Base-by-base conservation (phyloP, 1,140 invertebrate genomes). In the Alviniconcha marisindica region DNA sequence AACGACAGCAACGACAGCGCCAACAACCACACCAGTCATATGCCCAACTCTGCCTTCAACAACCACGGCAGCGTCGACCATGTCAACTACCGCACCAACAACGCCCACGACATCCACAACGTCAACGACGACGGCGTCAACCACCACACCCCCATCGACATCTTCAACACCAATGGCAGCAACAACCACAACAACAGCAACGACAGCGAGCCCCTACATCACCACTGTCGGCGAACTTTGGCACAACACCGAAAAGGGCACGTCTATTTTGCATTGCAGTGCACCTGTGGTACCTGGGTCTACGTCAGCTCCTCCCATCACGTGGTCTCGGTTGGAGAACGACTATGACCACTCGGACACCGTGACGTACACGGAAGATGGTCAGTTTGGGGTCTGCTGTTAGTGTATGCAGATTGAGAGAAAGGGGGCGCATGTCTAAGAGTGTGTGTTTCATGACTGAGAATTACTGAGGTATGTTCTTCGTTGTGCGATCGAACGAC, bases 311-410 rank as follows among this genome's bases (percentile, higher is more conserved):
- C 60, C 60, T n/a, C 60, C 60, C 60, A 33, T 66, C 60, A 66
- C 60, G 60, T 66, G 60, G 60, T 66, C 60, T 31, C 60, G 60
- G 10, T 31, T 66, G 60, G 60, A 66, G 60, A 15, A 66, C 4
- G 36, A 66, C 21, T 66, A 66, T 15, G 60, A 66, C 60, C 60
- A 66, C 60, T 7, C 3, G 3, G 60, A 66, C 18, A 66, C 18
- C 28, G 18, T 2, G 24, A 66, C 60, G 3, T 66, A 66, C 28
- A 33, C 3, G 4, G 60, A 66, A 60, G 36, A 66, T 33, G 60
- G 60, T 66, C 28, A 15, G 60, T 66, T 66, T 4, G 3, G 31
- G 3, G 7, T 31, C n/a, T 15, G 18, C 2, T 56, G 54, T 56
- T 5, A 24, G 54, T 56, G 48, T 51, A 18, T 51, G 48, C 18